phyloP scores from a whole-genome alignment of 1,140 invertebrate genomes.

The Drosophila sucinea region DNA sequence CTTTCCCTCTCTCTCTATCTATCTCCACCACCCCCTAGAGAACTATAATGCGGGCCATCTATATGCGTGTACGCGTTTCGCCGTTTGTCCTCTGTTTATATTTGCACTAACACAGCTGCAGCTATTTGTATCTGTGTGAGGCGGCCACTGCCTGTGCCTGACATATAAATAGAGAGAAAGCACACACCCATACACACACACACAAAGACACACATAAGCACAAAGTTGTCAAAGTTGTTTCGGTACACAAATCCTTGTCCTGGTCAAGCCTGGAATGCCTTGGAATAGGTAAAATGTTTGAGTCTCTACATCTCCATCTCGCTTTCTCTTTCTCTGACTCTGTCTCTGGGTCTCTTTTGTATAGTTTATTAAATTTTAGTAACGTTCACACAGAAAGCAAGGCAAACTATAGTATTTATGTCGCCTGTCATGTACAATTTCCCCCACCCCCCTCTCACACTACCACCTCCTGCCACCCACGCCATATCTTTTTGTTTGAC shows the following conservation, averaged over 20 bases:
- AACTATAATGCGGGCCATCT: constrained; percentile 75
- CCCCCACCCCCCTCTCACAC: background rate
- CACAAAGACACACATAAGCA: constrained; percentile 15
- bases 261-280: constrained; percentile 40
- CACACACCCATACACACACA: constrained; percentile 8
- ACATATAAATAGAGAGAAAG: constrained; percentile 61
- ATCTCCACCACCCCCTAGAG: background rate
- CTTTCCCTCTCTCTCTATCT: background rate
- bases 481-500: constrained; percentile 56
- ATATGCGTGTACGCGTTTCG: constrained; percentile 70
- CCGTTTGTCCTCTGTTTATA: constrained; percentile 50
- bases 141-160: constrained; percentile 47
- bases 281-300: constrained; percentile 42
- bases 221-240: constrained; percentile 49
- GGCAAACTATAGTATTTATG: constrained; percentile 45
- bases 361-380: constrained; percentile 54
- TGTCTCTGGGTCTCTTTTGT: background rate
- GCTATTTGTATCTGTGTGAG: constrained; percentile 11
- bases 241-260: constrained; percentile 22
- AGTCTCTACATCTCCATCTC: constrained; percentile 12
- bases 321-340: background rate
- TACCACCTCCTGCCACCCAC: background rate
- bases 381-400: background rate
- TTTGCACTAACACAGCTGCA: constrained; percentile 45
- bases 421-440: constrained; percentile 42